These are phyloP conservation scores for Phacellophora camtschatica DNA, from an alignment of 30 jellyfish, hydroid and myxozoan genomes.

Conservation along the genomic window DNA sequence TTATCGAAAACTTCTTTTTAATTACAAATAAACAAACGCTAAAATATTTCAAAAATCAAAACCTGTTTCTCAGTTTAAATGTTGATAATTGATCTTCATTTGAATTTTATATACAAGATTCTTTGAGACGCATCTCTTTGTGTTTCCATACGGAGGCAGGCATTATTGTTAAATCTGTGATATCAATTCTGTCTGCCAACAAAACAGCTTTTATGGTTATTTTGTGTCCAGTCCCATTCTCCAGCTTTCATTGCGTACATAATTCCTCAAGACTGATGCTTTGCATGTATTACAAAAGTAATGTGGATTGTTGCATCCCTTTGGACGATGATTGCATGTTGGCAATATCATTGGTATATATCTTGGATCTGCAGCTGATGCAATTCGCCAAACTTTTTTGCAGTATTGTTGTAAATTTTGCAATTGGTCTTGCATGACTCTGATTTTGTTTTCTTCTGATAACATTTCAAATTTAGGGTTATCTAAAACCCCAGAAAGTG, in stretches of 20 bases:
- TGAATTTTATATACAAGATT: no score
- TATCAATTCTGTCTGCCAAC: no score
- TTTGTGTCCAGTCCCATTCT: slow-evolving; percentile 78
- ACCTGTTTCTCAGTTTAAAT: no score
- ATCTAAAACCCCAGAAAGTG: slow-evolving; percentile 62
- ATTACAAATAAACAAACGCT: no score
- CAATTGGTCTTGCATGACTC: slow-evolving; percentile 72
- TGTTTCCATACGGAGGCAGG: no score
- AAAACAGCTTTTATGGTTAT: neutral
- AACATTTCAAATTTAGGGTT: slow-evolving; percentile 73
- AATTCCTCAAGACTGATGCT: slow-evolving; percentile 69
- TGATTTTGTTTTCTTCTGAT: slow-evolving; percentile 56
- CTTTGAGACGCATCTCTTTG: no score
- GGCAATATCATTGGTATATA: slow-evolving; percentile 80
- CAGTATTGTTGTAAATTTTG: slow-evolving; percentile 66
- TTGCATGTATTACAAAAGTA: slow-evolving; percentile 71
- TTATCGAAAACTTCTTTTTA: no score
- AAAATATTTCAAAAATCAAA: no score
- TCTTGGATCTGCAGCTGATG: slow-evolving; percentile 79
- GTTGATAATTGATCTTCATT: no score
- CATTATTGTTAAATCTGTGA: no score
- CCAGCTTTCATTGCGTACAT: slow-evolving; percentile 78
- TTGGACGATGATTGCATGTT: slow-evolving; percentile 82
- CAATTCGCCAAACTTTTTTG: slow-evolving; percentile 67
- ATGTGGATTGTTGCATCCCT: slow-evolving; percentile 79